Evolutionary conservation across 2,113 vertebrate species (phyloP), one percentile per base, ranked within the genome.

Genomic region (Anolis sagrei): DNA sequence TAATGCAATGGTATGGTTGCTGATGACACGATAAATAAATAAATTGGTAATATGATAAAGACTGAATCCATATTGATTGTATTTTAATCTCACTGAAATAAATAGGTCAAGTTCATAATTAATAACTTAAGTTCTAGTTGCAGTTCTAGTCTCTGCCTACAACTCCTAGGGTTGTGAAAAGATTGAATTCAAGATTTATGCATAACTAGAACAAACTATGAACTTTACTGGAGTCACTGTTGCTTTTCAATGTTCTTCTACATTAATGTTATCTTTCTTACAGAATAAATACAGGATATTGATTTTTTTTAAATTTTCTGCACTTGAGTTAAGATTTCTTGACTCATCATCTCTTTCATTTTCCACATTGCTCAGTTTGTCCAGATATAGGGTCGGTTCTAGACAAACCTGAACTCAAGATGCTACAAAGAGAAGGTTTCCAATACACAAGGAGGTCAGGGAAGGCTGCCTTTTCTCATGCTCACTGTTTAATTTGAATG

Each of bases 211-310:
- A 68, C 68, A 87, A 86, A 11, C 82, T 73, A 87, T 83, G 44
- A 74, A 69, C 13, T 54, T 76, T 61, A 61, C 48, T 62, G 27
- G 81, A 39, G 19, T 39, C 16, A 10, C 36, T 39, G 21, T 51
- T 76, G 66, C 39, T 44, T 82, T 68, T 16, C 2, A 73, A 81
- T 88, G 72, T 51, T 81, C 4, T 23, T 19, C 1, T n/a, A 69
- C 16, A 87, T 66, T 36, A 89, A 62, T 1, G 86, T 61, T 78
- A 78, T 82, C 19, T 81, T 87, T 49, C 23, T 49, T 74, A 79
- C n/a, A n/a, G 70, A 83, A 64, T 19, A 83, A 14, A 25, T 54
- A 0, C 66, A 81, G n/a, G 68, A 6, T 25, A 36, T 49, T 68
- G 27, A 66, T 58, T 51, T 58, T 66, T n/a, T 44, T 36, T 75